A percentile compares a stretch with the other conserved stretches of the same genome.
Evolutionary conservation across 2,113 vertebrate genomes (phyloP).

Genomic region (Melanocharis versteri): DNA sequence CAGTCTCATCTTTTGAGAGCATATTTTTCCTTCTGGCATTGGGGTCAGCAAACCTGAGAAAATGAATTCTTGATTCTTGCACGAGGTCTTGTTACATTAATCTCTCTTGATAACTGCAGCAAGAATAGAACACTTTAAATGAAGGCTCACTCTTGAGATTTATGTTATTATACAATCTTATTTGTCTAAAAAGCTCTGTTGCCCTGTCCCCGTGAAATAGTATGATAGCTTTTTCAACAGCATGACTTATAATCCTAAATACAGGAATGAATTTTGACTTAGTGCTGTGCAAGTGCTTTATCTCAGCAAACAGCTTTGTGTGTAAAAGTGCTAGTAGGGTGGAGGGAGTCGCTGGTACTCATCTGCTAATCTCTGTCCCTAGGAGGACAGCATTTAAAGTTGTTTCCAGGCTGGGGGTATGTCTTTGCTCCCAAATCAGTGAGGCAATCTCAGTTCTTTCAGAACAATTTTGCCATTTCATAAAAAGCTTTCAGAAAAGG

Average conservation of each 20-base stretch:
- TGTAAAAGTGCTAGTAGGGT: background rate
- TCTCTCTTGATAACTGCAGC: background rate
- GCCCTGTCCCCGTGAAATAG: background rate
- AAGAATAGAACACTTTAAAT: background rate
- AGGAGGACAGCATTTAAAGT: background rate
- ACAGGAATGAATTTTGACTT: constrained; percentile 1
- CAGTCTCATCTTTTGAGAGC: background rate
- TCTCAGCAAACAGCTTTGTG: background rate
- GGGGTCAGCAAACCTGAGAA: background rate
- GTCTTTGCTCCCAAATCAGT: background rate
- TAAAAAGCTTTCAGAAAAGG: background rate
- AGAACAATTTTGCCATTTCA: background rate
- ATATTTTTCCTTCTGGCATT: background rate
- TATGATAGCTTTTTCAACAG: constrained; percentile 9
- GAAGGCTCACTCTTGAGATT: background rate
- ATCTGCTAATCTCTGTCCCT: background rate
- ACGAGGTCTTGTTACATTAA: background rate
- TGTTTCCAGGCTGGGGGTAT: background rate
- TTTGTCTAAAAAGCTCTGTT: background rate
- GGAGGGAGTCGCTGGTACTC: background rate
- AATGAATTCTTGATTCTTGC: background rate
- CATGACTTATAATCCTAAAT: constrained; percentile 40
- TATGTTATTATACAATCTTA: background rate
- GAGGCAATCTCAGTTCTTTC: background rate
- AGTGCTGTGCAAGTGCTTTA: constrained; percentile 4